phyloP scores from a whole-genome alignment of 2,113 vertebrate species.

The Cyanistes caeruleus region DNA sequence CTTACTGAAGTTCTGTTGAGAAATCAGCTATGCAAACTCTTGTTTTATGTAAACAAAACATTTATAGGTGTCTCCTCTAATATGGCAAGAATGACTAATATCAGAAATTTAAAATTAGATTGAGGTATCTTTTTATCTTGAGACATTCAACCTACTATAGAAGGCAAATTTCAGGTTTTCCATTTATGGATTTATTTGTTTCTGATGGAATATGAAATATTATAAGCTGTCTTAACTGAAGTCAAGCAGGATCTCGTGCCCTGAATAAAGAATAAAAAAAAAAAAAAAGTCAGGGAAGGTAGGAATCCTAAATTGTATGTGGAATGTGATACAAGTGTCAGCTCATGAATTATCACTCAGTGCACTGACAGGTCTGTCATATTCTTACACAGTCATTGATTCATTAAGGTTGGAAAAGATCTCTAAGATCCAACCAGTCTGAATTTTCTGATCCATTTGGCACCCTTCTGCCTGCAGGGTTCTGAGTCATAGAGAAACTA shows the following conservation, averaged over 20 bases:
- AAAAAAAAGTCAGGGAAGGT: fast-evolving
- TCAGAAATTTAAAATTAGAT: slow-evolving; percentile 28
- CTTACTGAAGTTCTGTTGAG: slow-evolving; percentile 49
- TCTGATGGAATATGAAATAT: background rate
- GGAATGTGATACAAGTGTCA: background rate
- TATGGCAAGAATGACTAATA: slow-evolving; percentile 4
- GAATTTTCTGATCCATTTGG: background rate
- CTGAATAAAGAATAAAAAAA: background rate
- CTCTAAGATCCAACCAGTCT: background rate
- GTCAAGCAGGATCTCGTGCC: background rate
- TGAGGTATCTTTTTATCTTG: background rate
- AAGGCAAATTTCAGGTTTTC: background rate
- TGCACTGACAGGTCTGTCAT: background rate
- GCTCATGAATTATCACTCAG: background rate
- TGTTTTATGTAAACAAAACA: slow-evolving; percentile 65
- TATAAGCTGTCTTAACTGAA: background rate
- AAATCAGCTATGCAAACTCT: slow-evolving; percentile 49
- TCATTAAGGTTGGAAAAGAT: background rate
- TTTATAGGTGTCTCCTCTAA: slow-evolving; percentile 31
- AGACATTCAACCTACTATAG: background rate
- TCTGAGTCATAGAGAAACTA: background rate
- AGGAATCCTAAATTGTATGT: background rate
- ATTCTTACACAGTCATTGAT: background rate
- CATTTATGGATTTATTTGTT: background rate
- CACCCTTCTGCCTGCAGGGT: background rate